Percentiles rank a stretch among this genome's conserved stretches.
Conservation (phyloP, 1,140 invertebrate genomes). For the Bombus turneri region DNA sequence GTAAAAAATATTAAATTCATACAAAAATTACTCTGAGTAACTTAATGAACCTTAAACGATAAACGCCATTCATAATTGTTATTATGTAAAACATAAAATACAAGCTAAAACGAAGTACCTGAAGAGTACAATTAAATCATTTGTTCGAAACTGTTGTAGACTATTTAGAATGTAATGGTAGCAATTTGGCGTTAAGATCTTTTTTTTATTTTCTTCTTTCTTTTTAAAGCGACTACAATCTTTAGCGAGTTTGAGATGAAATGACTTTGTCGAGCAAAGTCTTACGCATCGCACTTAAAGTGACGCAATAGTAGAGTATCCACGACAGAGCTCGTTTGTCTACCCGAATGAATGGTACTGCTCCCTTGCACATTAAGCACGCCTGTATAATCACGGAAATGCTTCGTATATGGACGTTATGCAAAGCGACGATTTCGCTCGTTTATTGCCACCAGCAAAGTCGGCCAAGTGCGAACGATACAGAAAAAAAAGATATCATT, state of each 20-base stretch:
- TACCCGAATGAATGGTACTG: constrained; percentile 46
- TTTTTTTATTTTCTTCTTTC: not conserved
- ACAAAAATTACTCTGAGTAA: no score
- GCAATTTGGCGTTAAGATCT: no score
- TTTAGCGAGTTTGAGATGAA: not conserved
- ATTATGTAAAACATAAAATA: no score
- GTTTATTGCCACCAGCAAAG: not conserved
- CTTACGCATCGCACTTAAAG: not conserved
- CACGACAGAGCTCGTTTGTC: constrained; percentile 58
- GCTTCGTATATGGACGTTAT: constrained; percentile 3
- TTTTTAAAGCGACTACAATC: not conserved
- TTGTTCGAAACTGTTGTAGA: no score
- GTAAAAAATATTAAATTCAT: no score
- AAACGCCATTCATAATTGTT: no score
- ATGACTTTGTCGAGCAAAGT: not conserved
- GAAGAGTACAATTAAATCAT: no score
- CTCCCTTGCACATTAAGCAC: constrained; percentile 28
- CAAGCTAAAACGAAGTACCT: no score
- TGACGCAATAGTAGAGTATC: constrained; percentile 23
- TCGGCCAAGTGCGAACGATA: constrained; percentile 31
- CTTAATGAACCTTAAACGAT: no score
- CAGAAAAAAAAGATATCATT: not conserved
- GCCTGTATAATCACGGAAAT: not conserved
- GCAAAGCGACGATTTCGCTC: constrained; percentile 40
- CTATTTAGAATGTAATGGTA: no score